These are phyloP conservation scores for Sitta carolinensis DNA, from an alignment of 2,797 vertebrate genomes.

Conservation along the genomic window DNA sequence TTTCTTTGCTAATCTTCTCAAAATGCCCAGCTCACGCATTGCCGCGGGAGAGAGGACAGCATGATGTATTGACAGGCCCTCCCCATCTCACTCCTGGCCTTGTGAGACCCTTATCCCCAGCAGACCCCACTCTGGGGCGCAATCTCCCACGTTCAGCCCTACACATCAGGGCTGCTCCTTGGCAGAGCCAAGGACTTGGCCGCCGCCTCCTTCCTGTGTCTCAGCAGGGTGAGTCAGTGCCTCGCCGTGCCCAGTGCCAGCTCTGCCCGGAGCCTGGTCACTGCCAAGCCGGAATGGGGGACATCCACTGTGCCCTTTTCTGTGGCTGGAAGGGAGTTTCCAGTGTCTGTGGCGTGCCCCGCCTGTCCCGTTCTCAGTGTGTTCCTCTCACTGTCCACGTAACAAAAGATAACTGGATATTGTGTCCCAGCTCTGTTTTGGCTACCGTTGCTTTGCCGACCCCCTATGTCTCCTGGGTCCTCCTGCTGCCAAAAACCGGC, in stretches of 20 bases:
- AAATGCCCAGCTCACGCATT: background rate
- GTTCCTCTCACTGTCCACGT: background rate
- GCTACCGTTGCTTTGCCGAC: conserved; percentile 11
- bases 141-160: background rate
- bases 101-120: background rate
- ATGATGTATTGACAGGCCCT: background rate
- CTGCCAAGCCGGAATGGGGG: background rate
- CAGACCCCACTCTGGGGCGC: background rate
- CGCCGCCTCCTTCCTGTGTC: conserved; percentile 27
- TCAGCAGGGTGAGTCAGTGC: conserved; percentile 48
- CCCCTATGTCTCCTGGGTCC: background rate
- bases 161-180: conserved; percentile 2
- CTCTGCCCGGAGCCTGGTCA: background rate
- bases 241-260: conserved; percentile 6
- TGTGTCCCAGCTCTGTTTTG: conserved; percentile 2
- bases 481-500: background rate
- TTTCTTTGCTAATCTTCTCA: background rate
- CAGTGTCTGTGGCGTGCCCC: background rate
- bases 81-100: background rate
- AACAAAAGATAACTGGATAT: background rate
- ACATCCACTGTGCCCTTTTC: background rate
- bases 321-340: conserved; percentile 23
- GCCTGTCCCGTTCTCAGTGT: background rate
- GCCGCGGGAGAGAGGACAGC: background rate
- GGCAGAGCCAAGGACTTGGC: background rate